Percentiles rank a stretch among this genome's conserved stretches.
Evolutionary conservation across 2,113 vertebrate genomes (phyloP).

Genomic region (Entomyzon cyanotis): DNA sequence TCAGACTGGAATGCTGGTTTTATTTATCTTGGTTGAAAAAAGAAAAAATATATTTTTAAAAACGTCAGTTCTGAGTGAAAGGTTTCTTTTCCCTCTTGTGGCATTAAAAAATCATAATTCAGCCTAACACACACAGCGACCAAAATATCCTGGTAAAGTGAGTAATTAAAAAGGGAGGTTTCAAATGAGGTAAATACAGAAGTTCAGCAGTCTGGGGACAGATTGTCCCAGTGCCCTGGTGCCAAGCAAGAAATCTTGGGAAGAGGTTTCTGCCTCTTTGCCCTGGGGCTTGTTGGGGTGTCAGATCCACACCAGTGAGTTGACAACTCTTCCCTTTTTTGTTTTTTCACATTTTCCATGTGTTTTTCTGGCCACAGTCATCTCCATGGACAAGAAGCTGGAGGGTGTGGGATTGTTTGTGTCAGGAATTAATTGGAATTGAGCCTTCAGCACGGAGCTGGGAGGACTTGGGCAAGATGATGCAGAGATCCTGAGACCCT

Average conservation of each 20-base stretch:
- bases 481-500: not conserved
- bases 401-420: not conserved
- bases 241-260: not conserved
- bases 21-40: not conserved
- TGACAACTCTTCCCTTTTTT: not conserved
- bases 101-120: not conserved
- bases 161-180: not conserved
- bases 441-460: not conserved
- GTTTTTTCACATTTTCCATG: not conserved
- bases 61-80: not conserved
- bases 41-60: not conserved
- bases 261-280: rapidly evolving
- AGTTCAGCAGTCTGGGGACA: not conserved
- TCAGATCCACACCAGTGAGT: not conserved
- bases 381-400: not conserved
- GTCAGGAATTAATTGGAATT: not conserved
- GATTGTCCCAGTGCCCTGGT: not conserved
- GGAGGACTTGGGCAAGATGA: not conserved
- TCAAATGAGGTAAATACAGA: not conserved
- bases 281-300: not conserved
- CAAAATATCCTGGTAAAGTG: not conserved
- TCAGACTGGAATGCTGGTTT: not conserved
- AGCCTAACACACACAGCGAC: not conserved
- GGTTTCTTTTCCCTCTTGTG: not conserved
- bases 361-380: not conserved